A percentile compares a stretch with the other conserved stretches of the same genome.
phyloP scores from a whole-genome alignment of 2,113 vertebrate genomes.

The Arenaria interpres region DNA sequence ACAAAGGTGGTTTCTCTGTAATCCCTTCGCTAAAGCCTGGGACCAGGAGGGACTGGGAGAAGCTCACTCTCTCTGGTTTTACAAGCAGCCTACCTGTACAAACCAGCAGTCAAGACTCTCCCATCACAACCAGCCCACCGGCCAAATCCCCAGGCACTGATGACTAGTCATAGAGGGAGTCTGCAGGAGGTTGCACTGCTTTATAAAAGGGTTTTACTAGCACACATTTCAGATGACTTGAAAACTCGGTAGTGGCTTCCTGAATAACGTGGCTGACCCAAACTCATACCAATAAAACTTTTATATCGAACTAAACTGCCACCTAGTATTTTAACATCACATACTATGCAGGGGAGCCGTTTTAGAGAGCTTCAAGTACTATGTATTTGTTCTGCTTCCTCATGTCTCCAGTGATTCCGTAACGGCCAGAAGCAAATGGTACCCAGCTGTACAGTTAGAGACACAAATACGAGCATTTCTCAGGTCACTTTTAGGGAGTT shows the following conservation, averaged over 20 bases:
- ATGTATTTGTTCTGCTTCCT: neutral
- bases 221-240: neutral
- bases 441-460: neutral
- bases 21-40: neutral
- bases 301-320: neutral
- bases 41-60: neutral
- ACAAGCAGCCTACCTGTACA: neutral
- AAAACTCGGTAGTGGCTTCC: conserved; percentile 18
- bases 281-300: conserved; percentile 27
- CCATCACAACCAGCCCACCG: neutral
- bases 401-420: fast-evolving
- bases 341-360: neutral
- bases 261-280: neutral
- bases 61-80: neutral
- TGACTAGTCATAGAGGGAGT: neutral
- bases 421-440: neutral
- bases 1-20: neutral
- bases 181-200: neutral
- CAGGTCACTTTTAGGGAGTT: neutral
- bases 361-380: neutral
- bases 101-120: neutral
- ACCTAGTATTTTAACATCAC: conserved; percentile 28
- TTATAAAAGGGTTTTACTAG: conserved; percentile 12
- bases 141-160: neutral
- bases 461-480: neutral